A percentile compares a stretch with the other conserved stretches of the same genome.
phyloP scores from a whole-genome alignment of 2,888 invertebrate genomes.

The Drosophila recens region DNA sequence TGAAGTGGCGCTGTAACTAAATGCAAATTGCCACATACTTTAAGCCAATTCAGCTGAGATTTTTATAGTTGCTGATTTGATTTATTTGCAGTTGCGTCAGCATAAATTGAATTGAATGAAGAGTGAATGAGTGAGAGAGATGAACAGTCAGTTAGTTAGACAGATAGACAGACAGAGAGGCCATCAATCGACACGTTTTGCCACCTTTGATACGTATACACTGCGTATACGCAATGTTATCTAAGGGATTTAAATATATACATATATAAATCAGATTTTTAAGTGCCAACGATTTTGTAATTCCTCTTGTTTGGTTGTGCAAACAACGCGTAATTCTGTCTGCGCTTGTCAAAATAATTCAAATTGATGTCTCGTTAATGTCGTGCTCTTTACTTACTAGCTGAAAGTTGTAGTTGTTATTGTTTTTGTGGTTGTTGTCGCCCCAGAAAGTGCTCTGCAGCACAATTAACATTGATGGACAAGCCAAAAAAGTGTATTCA shows the following conservation, averaged over 20 bases:
- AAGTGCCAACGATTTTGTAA: conserved; percentile 32
- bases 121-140: conserved; percentile 19
- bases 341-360: conserved; percentile 72
- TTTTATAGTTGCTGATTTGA: conserved; percentile 69
- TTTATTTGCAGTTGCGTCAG: conserved; percentile 69
- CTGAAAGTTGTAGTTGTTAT: conserved; percentile 16
- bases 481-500: conserved; percentile 20
- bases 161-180: conserved; percentile 8
- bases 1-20: conserved; percentile 25
- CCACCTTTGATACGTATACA: conserved; percentile 43
- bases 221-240: conserved; percentile 60
- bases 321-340: conserved; percentile 57
- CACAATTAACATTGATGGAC: conserved; percentile 50
- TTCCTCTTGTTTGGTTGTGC: conserved; percentile 13
- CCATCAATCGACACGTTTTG: conserved; percentile 58
- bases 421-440: conserved; percentile 6
- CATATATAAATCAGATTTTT: conserved; percentile 20
- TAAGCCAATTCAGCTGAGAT: conserved; percentile 25
- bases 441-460: conserved; percentile 42
- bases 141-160: no score
- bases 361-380: conserved; percentile 69
- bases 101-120: conserved; percentile 32
- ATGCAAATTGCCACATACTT: conserved; percentile 37
- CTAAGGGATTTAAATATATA: neutral
- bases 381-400: conserved; percentile 29